phyloP scores from a whole-genome alignment of 2,797 vertebrate genomes.

The Clarias platycephalus region DNA sequence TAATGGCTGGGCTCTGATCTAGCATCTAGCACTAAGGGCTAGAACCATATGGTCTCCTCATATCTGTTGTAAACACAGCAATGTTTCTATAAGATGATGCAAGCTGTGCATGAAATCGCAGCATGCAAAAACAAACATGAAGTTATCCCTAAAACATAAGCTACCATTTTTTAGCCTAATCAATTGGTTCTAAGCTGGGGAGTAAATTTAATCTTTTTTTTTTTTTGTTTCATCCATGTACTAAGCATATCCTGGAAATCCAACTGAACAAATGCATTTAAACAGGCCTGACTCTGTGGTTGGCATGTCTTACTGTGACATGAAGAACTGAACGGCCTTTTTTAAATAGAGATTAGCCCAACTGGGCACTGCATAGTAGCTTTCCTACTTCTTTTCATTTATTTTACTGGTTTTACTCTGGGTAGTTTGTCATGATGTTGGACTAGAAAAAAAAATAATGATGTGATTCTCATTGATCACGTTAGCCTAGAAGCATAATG shows the following conservation, averaged over 20 bases:
- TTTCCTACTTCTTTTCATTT: slow-evolving; percentile 17
- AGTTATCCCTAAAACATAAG: neutral
- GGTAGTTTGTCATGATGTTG: neutral
- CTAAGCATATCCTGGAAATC: neutral
- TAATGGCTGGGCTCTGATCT: neutral
- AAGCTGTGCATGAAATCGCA: neutral
- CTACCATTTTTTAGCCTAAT: neutral
- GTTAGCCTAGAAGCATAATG: slow-evolving; percentile 22
- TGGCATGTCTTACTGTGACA: neutral
- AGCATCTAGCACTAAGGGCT: slow-evolving; percentile 6
- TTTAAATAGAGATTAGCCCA: slow-evolving; percentile 19
- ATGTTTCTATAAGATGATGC: neutral
- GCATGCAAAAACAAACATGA: neutral
- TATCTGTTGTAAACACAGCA: neutral
- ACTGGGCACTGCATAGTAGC: slow-evolving; percentile 25
- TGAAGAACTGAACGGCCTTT: neutral
- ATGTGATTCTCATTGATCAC: slow-evolving; percentile 34
- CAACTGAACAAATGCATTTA: neutral
- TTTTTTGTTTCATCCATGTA: neutral
- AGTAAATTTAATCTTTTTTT: neutral
- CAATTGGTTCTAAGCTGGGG: neutral
- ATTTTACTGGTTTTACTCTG: slow-evolving; percentile 33
- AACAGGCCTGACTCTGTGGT: neutral
- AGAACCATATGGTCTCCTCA: neutral
- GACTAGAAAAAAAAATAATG: neutral